These are phyloP conservation scores for Drosophila sproati DNA, from an alignment of 1,140 invertebrate genomes.

Conservation along the genomic window DNA sequence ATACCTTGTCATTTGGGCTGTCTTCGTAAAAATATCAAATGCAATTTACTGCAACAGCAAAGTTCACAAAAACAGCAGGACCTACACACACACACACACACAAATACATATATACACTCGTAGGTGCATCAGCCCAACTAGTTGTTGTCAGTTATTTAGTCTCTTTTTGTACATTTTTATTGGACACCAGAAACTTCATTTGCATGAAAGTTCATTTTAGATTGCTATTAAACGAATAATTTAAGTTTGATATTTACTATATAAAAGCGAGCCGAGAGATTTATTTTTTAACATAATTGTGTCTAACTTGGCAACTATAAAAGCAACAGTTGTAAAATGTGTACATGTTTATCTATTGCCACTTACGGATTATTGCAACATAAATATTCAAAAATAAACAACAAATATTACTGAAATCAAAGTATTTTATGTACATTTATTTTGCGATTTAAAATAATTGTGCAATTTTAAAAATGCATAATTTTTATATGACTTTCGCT, in stretches of 20 bases:
- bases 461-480: too few species aligned
- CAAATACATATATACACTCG: conserved; percentile 9
- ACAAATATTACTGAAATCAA: too few species aligned
- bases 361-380: not conserved
- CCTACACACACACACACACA: not conserved
- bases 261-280: not conserved
- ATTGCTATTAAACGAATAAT: conserved; percentile 19
- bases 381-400: not conserved
- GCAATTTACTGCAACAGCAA: conserved; percentile 64
- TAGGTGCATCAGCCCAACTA: not conserved
- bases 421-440: too few species aligned
- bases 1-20: conserved; percentile 74
- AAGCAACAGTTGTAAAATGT: not conserved
- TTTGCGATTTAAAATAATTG: too few species aligned
- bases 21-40: conserved; percentile 78
- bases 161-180: conserved; percentile 6
- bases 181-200: conserved; percentile 22
- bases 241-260: conserved; percentile 4
- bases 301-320: not conserved
- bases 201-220: conserved; percentile 29
- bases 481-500: too few species aligned
- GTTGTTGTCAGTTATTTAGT: conserved; percentile 20
- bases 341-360: not conserved
- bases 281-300: not conserved
- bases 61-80: conserved; percentile 27